A percentile compares a stretch with the other conserved stretches of the same genome.
Evolutionary conservation across 2,113 vertebrate species (phyloP).

Genomic region (Taurulus bubalis): DNA sequence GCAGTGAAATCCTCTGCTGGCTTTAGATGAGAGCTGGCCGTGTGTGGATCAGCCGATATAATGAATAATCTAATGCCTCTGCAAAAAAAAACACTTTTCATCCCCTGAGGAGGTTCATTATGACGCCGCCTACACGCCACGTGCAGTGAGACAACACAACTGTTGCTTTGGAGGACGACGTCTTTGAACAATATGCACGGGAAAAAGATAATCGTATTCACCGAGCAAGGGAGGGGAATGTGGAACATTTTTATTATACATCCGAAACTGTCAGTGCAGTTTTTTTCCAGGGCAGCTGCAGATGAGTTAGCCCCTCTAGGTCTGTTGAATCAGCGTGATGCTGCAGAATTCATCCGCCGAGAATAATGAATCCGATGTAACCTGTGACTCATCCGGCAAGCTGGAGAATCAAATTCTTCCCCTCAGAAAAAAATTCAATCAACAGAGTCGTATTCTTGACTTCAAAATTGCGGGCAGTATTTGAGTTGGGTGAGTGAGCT

Average conservation of each 20-base stretch:
- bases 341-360: constrained; percentile 12
- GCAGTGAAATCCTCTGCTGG: constrained; percentile 70
- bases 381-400: not conserved
- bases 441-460: constrained; percentile 9
- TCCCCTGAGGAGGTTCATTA: constrained; percentile 40
- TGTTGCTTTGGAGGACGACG: not conserved
- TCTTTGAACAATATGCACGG: constrained; percentile 14
- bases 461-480: constrained; percentile 39
- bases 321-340: constrained; percentile 5
- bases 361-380: constrained; percentile 22
- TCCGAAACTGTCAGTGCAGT: not conserved
- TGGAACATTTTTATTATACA: not conserved
- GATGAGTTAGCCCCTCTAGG: constrained; percentile 3
- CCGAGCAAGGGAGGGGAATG: not conserved
- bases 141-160: constrained; percentile 9
- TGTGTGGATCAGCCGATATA: constrained; percentile 56
- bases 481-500: constrained; percentile 52
- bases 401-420: constrained; percentile 15
- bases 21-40: constrained; percentile 58
- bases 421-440: constrained; percentile 14
- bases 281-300: not conserved
- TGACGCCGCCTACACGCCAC: not conserved
- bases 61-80: constrained; percentile 45
- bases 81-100: constrained; percentile 42
- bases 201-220: not conserved